These are phyloP conservation scores for Pollenia griseotomentosa DNA, from an alignment of 2,888 invertebrate genomes.

Conservation along the genomic window DNA sequence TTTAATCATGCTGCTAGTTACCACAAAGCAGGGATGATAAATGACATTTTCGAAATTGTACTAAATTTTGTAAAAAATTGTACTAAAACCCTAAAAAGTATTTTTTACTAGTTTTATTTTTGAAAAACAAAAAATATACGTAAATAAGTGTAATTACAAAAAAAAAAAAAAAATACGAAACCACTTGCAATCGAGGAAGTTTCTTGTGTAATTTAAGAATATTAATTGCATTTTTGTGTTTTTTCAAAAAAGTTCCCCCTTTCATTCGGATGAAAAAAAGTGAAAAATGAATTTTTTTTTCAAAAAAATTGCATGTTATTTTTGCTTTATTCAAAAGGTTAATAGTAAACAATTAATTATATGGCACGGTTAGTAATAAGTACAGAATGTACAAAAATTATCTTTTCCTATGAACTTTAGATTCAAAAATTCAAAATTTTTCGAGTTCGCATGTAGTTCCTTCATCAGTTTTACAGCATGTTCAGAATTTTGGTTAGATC, in stretches of 20 bases:
- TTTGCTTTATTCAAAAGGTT: neutral
- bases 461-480: slow-evolving; percentile 10
- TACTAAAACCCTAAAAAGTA: too few species aligned
- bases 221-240: neutral
- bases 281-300: neutral
- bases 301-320: neutral
- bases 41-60: too few species aligned
- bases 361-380: neutral
- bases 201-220: too few species aligned
- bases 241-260: neutral
- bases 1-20: too few species aligned
- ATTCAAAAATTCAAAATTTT: neutral
- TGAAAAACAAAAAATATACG: too few species aligned
- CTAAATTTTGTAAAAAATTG: too few species aligned
- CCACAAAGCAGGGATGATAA: too few species aligned
- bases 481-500: slow-evolving; percentile 3
- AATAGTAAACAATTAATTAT: slow-evolving; percentile 8
- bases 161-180: too few species aligned
- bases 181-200: neutral
- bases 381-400: slow-evolving; percentile 23
- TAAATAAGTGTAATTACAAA: too few species aligned
- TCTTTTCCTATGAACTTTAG: slow-evolving; percentile 1
- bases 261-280: too few species aligned
- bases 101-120: too few species aligned
- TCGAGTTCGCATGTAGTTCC: slow-evolving; percentile 20